phyloP scores from a whole-genome alignment of 2,797 vertebrate genomes.

The Gambusia yucatana region DNA sequence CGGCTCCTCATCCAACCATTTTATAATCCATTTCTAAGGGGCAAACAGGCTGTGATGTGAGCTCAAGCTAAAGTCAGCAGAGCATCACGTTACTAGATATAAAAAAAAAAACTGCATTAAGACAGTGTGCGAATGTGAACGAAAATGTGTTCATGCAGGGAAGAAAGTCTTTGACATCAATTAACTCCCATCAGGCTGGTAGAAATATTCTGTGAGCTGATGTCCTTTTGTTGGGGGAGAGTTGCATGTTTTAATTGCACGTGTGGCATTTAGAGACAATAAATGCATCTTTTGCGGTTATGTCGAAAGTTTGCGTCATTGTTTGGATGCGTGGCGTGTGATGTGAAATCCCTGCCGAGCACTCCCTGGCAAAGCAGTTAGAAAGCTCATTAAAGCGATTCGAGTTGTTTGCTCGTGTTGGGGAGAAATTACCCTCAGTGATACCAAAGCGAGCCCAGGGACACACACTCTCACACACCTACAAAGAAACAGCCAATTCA shows the following conservation, averaged over 20 bases:
- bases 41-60: slow-evolving; percentile 14
- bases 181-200: slow-evolving; percentile 60
- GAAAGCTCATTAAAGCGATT: slow-evolving; percentile 71
- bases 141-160: slow-evolving; percentile 42
- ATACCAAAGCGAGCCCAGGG: slow-evolving; percentile 59
- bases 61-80: slow-evolving; percentile 21
- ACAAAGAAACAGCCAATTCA: slow-evolving; percentile 56
- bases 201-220: slow-evolving; percentile 33
- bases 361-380: slow-evolving; percentile 49
- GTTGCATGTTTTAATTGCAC: slow-evolving; percentile 56
- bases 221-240: slow-evolving; percentile 44
- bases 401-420: slow-evolving; percentile 66
- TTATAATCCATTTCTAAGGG: slow-evolving; percentile 1
- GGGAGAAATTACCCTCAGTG: slow-evolving; percentile 68
- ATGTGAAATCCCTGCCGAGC: slow-evolving; percentile 54
- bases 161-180: slow-evolving; percentile 67
- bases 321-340: slow-evolving; percentile 50
- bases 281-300: slow-evolving; percentile 53
- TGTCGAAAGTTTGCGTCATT: slow-evolving; percentile 77
- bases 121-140: slow-evolving; percentile 28
- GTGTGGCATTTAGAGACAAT: slow-evolving; percentile 47
- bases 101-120: slow-evolving; percentile 23
- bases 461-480: slow-evolving; percentile 22
- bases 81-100: slow-evolving; percentile 8
- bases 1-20: background rate